Base-by-base conservation (phyloP, 2,888 invertebrate species). In the Synergus gifuensis region DNA sequence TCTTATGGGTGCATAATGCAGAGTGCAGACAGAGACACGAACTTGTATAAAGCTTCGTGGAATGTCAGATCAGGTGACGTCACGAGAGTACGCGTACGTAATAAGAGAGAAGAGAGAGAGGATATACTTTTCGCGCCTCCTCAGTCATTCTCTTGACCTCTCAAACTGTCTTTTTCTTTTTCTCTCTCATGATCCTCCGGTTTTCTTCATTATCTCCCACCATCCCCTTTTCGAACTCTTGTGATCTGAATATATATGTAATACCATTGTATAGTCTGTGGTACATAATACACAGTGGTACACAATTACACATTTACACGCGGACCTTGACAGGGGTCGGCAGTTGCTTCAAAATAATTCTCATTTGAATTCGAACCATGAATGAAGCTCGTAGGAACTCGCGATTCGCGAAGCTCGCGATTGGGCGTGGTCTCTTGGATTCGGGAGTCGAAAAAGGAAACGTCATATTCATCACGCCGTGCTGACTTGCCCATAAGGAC, bases 11-110 rank as follows among this genome's bases (percentile, higher is more conserved):
- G 80, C 78, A 85, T 84, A 80, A 85, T 85, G 80, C 79, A 81
- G 76, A 78, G 84, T 85, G 81, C 78, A 81, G 76, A 78, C 77
- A 76, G 66, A 78, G 81, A 80, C 80, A n/a, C 73, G 67, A 76
- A 76, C 78, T 79, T 79, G 73, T 36, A 81, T 78, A 81, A 83
- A 85, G 84, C 84, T 79, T 80, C 77, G 81, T 85, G 88, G 86
- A 88, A 89, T 88, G 88, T 87, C 87, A 83, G 85, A 86, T 85
- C 84, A 36, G 81, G 80, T 89, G 88, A 88, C 89, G 88, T 89
- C 88, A 88, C 85, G 79, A 79, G 84, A 79, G 83, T 78, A 78
- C 79, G 79, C 80, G 78, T 46, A 83, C 80, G 83, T 81, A 81
- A 76, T 77, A 79, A 73, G 79, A 83, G 80, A 83, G 83, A 81